phyloP scores from a whole-genome alignment of 2,797 vertebrate genomes.

The Holocentrus rufus region DNA sequence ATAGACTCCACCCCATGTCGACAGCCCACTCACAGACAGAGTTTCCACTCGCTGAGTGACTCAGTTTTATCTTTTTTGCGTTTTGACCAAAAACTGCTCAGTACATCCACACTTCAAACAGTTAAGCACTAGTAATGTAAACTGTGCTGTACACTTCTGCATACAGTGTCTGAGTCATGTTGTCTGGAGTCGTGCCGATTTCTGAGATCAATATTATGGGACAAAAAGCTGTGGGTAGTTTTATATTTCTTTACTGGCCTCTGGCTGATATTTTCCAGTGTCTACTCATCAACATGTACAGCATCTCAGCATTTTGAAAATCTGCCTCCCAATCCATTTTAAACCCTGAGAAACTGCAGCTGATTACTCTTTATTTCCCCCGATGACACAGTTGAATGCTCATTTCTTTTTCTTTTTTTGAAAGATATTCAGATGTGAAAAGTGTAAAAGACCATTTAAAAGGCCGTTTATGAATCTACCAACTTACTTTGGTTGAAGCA shows the following conservation, averaged over 20 bases:
- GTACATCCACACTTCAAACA: background rate
- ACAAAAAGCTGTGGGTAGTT: background rate
- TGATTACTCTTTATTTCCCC: too few relatives aligned
- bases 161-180: background rate
- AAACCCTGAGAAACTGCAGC: too few relatives aligned
- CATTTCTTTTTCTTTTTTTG: too few relatives aligned
- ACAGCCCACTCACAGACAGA: background rate
- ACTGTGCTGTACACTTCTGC: background rate
- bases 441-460: too few relatives aligned
- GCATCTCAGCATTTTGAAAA: background rate
- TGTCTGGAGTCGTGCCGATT: too few relatives aligned
- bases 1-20: constrained; percentile 4
- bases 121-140: background rate
- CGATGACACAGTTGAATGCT: too few relatives aligned
- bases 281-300: background rate
- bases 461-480: too few relatives aligned
- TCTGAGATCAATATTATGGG: too few relatives aligned
- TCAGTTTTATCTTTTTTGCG: constrained; percentile 5
- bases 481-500: too few relatives aligned
- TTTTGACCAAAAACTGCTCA: background rate
- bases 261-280: background rate
- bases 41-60: constrained; percentile 21
- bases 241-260: background rate
- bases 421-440: too few relatives aligned
- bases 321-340: background rate